phyloP scores from a whole-genome alignment of 2,113 vertebrate genomes.

The Ranitomeya imitator region DNA sequence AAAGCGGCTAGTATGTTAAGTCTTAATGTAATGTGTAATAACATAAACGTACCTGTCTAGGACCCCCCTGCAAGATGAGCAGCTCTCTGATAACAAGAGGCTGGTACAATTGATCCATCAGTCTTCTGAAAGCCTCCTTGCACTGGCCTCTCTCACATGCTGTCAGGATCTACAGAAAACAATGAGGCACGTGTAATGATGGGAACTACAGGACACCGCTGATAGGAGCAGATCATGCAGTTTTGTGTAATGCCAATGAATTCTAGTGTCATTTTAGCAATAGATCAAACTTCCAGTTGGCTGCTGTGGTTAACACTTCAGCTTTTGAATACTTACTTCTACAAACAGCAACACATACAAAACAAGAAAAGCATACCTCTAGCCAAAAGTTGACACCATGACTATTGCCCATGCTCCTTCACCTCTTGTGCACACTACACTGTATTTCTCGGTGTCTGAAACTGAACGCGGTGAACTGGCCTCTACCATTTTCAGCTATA shows the following conservation, averaged over 20 bases:
- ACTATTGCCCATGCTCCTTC: no score
- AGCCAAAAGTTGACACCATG: background rate
- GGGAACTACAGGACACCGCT: no score
- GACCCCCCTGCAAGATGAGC: slow-evolving; percentile 85
- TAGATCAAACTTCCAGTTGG: no score
- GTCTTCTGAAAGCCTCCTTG: slow-evolving; percentile 70
- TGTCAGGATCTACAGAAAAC: slow-evolving; percentile 71
- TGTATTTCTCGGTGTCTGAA: no score
- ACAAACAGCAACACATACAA: background rate
- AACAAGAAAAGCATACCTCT: background rate
- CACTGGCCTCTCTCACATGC: slow-evolving; percentile 74
- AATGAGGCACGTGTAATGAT: background rate
- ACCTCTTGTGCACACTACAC: no score
- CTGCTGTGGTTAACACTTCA: background rate
- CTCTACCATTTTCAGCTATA: no score
- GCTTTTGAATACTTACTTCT: background rate
- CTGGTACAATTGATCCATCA: slow-evolving; percentile 87
- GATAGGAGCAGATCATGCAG: no score
- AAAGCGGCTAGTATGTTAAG: background rate
- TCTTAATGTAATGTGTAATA: background rate
- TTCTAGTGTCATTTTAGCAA: no score
- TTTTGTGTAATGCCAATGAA: no score
- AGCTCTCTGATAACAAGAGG: slow-evolving; percentile 88
- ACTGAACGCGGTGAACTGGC: no score
- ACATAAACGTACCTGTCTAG: slow-evolving; percentile 78